Evolutionary conservation across 2,113 vertebrate species (phyloP).

Genomic region (Cyprinodon variegatus): DNA sequence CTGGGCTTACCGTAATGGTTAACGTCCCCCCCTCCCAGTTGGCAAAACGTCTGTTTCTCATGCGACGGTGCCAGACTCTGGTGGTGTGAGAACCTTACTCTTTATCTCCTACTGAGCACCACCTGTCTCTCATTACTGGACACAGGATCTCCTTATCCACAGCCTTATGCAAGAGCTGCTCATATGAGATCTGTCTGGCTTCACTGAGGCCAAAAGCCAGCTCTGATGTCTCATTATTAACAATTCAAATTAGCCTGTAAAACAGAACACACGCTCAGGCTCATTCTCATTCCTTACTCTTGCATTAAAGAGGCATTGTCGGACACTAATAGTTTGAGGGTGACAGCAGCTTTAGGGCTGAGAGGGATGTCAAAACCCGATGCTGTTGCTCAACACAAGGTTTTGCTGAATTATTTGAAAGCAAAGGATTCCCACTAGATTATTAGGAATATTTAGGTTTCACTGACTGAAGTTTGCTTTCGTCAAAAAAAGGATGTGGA

Average conservation of each 20-base stretch:
- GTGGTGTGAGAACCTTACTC: conserved; percentile 61
- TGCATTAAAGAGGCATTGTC: conserved; percentile 41
- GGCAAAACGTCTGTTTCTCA: conserved; percentile 54
- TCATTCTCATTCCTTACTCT: conserved; percentile 21
- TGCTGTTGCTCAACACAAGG: conserved; percentile 4
- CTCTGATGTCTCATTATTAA: conserved; percentile 33
- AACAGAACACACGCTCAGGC: background rate
- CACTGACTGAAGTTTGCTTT: conserved; percentile 12
- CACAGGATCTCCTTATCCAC: conserved; percentile 45
- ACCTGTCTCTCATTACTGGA: conserved; percentile 74
- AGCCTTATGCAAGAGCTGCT: conserved; percentile 39
- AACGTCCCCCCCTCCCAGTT: conserved; percentile 43
- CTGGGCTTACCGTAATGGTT: conserved; percentile 59
- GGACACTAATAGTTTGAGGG: conserved; percentile 19
- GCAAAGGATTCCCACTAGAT: background rate
- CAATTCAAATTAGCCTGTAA: conserved; percentile 26
- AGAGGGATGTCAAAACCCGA: conserved; percentile 17
- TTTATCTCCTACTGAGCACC: conserved; percentile 73
- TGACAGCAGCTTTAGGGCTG: conserved; percentile 28
- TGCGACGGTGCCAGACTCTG: conserved; percentile 63
- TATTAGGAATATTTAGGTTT: conserved; percentile 3
- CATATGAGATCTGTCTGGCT: conserved; percentile 36
- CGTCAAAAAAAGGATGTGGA: conserved; percentile 25
- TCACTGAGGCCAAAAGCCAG: conserved; percentile 41
- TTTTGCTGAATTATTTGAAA: conserved; percentile 13